Conservation (phyloP, 2,113 vertebrate species). For the Cynocephalus volans region DNA sequence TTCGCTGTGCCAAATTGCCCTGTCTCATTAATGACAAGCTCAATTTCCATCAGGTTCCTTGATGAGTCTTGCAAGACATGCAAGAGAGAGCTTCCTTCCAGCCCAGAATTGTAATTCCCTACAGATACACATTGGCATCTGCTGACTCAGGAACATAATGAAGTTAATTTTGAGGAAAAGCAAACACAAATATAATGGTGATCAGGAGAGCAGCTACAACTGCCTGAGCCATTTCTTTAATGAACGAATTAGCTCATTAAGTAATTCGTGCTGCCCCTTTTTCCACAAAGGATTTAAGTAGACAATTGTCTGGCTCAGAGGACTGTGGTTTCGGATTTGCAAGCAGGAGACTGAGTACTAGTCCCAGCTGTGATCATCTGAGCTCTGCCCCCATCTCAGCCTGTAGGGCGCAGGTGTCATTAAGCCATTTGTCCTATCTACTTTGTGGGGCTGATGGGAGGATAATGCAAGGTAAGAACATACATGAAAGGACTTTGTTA, state of each 20-base stretch:
- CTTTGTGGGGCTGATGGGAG: background rate
- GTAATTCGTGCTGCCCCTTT: conserved; percentile 32
- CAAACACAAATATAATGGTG: conserved; percentile 63
- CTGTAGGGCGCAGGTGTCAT: background rate
- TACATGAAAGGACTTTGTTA: background rate
- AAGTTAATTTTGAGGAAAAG: conserved; percentile 75
- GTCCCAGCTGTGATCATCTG: background rate
- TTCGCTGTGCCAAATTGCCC: conserved; percentile 60
- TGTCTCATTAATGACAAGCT: conserved; percentile 81
- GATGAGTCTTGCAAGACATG: conserved; percentile 64
- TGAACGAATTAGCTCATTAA: conserved; percentile 38
- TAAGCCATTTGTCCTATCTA: background rate
- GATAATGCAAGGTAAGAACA: background rate
- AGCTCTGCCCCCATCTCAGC: background rate
- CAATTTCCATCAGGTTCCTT: conserved; percentile 73
- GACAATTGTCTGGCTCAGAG: background rate
- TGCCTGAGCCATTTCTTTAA: conserved; percentile 41
- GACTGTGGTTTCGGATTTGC: conserved; percentile 45
- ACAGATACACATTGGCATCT: background rate
- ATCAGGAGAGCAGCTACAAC: conserved; percentile 38
- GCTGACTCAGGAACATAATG: conserved; percentile 13
- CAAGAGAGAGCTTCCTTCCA: conserved; percentile 68
- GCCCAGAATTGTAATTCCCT: conserved; percentile 63
- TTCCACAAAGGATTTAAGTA: conserved; percentile 19
- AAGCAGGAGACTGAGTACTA: background rate